Evolutionary conservation across 2,113 vertebrate species (phyloP).

Genomic region (Capreolus pygargus): DNA sequence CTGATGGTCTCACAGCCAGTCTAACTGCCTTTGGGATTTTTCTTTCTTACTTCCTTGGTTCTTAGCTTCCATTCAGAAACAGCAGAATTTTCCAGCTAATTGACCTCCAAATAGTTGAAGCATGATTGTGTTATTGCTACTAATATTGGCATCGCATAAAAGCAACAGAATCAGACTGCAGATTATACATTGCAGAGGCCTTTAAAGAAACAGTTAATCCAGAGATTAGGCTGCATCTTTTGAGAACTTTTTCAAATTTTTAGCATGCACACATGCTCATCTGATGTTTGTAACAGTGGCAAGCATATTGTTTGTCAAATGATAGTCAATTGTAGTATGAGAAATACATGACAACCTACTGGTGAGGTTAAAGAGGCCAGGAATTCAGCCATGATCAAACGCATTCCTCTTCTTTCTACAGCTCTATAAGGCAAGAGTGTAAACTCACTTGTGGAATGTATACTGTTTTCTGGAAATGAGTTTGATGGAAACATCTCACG

Average conservation of each 20-base stretch:
- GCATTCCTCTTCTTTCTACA: not conserved
- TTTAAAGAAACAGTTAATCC: constrained; percentile 53
- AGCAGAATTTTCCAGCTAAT: constrained; percentile 34
- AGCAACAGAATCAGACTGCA: constrained; percentile 14
- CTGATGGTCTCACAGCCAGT: not conserved
- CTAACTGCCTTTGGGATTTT: not conserved
- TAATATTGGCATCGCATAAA: constrained; percentile 43
- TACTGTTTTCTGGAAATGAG: not conserved
- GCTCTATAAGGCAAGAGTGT: constrained; percentile 26
- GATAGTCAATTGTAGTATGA: not conserved
- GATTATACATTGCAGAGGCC: not conserved
- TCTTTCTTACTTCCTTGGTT: not conserved
- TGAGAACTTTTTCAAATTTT: constrained; percentile 5
- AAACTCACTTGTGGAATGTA: not conserved
- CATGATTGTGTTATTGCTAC: not conserved
- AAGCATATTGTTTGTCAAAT: not conserved
- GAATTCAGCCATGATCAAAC: not conserved
- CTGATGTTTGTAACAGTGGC: not conserved
- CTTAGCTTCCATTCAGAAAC: constrained; percentile 35
- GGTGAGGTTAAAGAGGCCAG: not conserved
- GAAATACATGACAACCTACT: not conserved
- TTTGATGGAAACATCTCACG: not conserved
- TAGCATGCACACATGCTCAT: not conserved
- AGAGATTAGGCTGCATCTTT: constrained; percentile 25
- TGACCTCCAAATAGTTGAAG: constrained; percentile 24